Evolutionary conservation across 2,888 invertebrate genomes (phyloP).

Genomic region (Lissocephala sabroskyi): DNA sequence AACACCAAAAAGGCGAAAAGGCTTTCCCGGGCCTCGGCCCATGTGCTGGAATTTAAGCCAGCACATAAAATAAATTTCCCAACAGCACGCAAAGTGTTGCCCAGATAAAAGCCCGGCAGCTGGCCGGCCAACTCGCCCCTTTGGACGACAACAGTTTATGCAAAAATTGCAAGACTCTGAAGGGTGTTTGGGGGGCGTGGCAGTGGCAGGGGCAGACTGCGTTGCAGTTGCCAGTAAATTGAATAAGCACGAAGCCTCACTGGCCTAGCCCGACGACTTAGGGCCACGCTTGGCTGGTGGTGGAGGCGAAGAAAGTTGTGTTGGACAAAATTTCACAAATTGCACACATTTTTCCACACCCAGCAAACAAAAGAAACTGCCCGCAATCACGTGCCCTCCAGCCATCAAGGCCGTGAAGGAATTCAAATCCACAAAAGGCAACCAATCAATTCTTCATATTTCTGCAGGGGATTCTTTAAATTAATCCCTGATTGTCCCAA

Average conservation of each 20-base stretch:
- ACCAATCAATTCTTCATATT: not conserved
- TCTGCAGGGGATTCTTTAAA: not conserved
- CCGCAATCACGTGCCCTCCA: conserved; percentile 52
- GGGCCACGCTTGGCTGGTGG: conserved; percentile 21
- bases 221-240: conserved; percentile 51
- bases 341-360: conserved; percentile 1
- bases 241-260: conserved; percentile 30
- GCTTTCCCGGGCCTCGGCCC: too few relatives aligned
- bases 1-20: too few relatives aligned
- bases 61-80: conserved; percentile 26
- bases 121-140: conserved; percentile 33
- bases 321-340: conserved; percentile 34
- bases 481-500: not conserved
- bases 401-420: too few relatives aligned
- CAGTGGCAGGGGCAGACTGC: not conserved
- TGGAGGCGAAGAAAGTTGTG: conserved; percentile 34
- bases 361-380: conserved; percentile 5
- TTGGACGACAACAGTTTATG: conserved; percentile 32
- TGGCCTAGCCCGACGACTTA: not conserved
- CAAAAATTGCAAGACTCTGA: conserved; percentile 25
- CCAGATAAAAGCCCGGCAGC: conserved; percentile 18
- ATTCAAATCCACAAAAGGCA: conserved; percentile 8
- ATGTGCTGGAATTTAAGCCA: conserved; percentile 37
- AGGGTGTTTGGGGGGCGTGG: not conserved
- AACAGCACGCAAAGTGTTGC: conserved; percentile 27